These are phyloP conservation scores for Tichodroma muraria DNA, from an alignment of 2,113 vertebrate genomes.

Conservation along the genomic window DNA sequence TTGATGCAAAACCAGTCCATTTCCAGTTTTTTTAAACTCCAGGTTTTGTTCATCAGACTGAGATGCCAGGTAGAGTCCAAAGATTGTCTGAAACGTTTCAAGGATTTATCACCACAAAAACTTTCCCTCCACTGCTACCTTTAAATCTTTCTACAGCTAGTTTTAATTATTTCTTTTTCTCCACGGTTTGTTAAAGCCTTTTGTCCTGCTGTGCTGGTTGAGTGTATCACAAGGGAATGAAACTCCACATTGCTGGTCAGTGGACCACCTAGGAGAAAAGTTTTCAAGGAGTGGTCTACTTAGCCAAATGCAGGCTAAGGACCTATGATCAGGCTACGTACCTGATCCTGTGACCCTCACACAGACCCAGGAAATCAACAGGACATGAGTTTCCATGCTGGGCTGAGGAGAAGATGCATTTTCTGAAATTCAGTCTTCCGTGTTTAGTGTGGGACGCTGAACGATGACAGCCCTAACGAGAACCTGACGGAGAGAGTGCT, in stretches of 20 bases:
- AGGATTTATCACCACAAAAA: not conserved
- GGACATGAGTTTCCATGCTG: not conserved
- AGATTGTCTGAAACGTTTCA: not conserved
- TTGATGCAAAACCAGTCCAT: not conserved
- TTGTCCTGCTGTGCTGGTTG: not conserved
- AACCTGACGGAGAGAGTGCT: slow-evolving; percentile 94
- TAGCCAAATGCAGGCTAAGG: not conserved
- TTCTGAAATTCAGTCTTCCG: not conserved
- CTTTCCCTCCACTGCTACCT: not conserved
- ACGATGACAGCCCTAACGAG: slow-evolving; percentile 86
- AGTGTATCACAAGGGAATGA: not conserved
- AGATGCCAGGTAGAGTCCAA: not conserved
- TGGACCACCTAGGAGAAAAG: not conserved
- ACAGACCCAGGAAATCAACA: not conserved
- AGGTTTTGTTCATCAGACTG: not conserved
- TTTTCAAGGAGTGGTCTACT: not conserved
- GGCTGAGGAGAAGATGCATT: not conserved
- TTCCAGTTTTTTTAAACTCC: not conserved
- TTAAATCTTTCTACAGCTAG: not conserved
- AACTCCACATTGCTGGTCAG: not conserved
- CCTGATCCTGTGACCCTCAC: not conserved
- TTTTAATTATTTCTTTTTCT: not conserved
- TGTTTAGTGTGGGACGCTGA: slow-evolving; percentile 86
- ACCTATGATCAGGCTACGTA: not conserved
- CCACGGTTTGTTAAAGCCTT: not conserved